phyloP scores from a whole-genome alignment of 2,113 vertebrate species.

The Xiphophorus couchianus region DNA sequence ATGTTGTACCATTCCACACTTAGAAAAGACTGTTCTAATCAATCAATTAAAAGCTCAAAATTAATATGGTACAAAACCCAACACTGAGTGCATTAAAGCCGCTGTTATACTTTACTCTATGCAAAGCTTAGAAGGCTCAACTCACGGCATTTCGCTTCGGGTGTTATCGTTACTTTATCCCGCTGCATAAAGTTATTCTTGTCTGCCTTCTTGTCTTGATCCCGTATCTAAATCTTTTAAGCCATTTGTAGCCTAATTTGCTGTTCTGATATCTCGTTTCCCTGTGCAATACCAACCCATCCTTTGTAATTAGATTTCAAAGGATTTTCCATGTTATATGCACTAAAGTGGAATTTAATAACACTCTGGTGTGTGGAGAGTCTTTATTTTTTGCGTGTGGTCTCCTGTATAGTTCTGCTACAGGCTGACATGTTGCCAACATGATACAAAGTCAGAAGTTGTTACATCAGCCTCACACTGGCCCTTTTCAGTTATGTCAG shows the following conservation, averaged over 20 bases:
- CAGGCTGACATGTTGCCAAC: not conserved
- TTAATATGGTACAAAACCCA: not conserved
- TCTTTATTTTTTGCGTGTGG: not conserved
- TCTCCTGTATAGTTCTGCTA: not conserved
- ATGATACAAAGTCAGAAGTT: not conserved
- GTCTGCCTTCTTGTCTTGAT: not conserved
- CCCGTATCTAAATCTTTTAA: not conserved
- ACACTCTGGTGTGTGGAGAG: not conserved
- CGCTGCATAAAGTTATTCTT: not conserved
- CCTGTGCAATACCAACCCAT: not conserved
- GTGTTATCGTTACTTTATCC: not conserved
- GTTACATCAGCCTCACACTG: not conserved
- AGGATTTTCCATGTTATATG: not conserved
- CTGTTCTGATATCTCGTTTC: not conserved
- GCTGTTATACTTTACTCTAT: not conserved
- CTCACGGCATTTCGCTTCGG: not conserved
- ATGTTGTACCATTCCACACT: no score
- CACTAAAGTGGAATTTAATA: not conserved
- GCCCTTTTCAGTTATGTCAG: not conserved
- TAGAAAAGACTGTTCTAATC: no score
- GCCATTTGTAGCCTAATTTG: not conserved
- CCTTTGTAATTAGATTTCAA: not conserved
- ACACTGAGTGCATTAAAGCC: not conserved
- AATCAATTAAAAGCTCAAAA: no score
- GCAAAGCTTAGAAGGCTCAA: not conserved